Conservation (phyloP, 2,113 vertebrate genomes). For the Hyla sarda region DNA sequence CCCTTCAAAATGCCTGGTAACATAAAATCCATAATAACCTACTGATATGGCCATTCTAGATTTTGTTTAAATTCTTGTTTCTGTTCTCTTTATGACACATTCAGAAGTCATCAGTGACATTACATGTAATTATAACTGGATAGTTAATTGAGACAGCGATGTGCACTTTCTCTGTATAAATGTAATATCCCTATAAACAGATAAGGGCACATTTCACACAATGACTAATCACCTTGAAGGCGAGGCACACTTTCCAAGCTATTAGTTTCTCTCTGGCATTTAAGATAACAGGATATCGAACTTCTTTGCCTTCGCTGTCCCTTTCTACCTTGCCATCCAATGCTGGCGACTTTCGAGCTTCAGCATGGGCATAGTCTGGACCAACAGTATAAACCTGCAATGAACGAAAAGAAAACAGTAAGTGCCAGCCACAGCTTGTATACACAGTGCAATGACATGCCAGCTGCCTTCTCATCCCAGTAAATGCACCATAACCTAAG, state of each 20-base stretch:
- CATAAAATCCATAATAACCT: too few relatives aligned
- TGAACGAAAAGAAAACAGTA: conserved; percentile 14
- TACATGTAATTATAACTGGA: too few relatives aligned
- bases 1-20: too few relatives aligned
- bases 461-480: neutral
- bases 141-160: neutral
- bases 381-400: conserved; percentile 89
- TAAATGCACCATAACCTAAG: neutral
- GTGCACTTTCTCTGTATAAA: neutral
- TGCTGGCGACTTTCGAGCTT: conserved; percentile 89
- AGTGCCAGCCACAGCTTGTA: neutral
- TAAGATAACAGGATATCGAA: conserved; percentile 88
- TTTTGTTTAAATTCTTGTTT: too few relatives aligned
- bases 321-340: conserved; percentile 89
- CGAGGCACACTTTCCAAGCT: conserved; percentile 91
- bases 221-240: conserved; percentile 86
- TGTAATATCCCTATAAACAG: neutral
- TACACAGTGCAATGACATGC: too few relatives aligned
- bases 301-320: conserved; percentile 91
- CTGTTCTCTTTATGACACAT: too few relatives aligned
- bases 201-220: conserved; percentile 26
- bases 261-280: conserved; percentile 90
- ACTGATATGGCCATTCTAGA: too few relatives aligned
- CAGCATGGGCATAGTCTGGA: conserved; percentile 89
- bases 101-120: too few relatives aligned